Percentiles rank a stretch among this genome's conserved stretches.
phyloP scores from a whole-genome alignment of 1,140 invertebrate species.

The Leptopilina boulardi region DNA sequence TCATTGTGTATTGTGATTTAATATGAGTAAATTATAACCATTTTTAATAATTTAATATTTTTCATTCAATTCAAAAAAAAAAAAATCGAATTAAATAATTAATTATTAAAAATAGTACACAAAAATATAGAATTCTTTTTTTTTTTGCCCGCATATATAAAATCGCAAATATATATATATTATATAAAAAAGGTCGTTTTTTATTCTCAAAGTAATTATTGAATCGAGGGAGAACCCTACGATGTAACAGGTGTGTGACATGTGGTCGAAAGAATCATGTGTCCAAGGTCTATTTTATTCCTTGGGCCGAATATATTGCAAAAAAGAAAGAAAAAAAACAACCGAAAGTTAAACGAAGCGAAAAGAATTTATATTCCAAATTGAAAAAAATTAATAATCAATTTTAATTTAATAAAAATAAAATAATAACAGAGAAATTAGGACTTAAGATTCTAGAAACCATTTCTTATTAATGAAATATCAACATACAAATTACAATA shows the following conservation, averaged over 20 bases:
- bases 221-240: constrained; percentile 1
- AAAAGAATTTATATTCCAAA: background rate
- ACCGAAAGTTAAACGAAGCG: background rate
- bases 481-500: background rate
- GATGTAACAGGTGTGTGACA: constrained; percentile 28
- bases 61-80: background rate
- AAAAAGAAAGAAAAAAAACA: background rate
- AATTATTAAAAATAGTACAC: too few species aligned
- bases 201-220: constrained; percentile 4
- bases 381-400: background rate
- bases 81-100: background rate
- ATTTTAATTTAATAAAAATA: background rate
- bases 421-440: background rate
- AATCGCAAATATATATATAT: too few species aligned
- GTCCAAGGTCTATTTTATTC: background rate
- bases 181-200: background rate
- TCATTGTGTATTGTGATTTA: background rate
- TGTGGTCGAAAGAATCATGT: constrained; percentile 20
- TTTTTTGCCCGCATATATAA: too few species aligned
- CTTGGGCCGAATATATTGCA: background rate
- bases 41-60: background rate
- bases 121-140: too few species aligned
- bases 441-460: background rate
- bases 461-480: background rate
- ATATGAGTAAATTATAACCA: background rate